Base-by-base conservation (phyloP, 2,113 vertebrate genomes). In the Etheostoma spectabile region DNA sequence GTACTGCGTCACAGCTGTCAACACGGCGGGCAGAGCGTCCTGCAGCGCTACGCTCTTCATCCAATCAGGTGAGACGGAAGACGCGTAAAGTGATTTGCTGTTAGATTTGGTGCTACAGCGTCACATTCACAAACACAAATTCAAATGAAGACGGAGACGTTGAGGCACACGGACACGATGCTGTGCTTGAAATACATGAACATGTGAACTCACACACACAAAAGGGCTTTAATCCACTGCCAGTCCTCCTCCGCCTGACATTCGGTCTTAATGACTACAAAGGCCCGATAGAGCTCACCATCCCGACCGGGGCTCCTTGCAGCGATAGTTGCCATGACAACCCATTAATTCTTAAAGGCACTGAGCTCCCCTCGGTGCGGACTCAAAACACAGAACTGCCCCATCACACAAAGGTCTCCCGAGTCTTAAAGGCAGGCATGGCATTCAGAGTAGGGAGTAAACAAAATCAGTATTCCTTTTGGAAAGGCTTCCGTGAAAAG, bases 1-100 rank as follows among this genome's bases (percentile, higher is more conserved):
- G 5, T 98, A 97, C 85, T 92, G 88, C 0, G 95, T 96, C 85
- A 96, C 94, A 0, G 97, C 97, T 10, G 93, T 92, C 90, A 97
- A 96, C 30, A 60, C 95, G n/a, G 93, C 94, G 64, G 97, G 97
- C 42, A 92, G 94, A 48, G 95, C 94, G 19, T 95, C 94, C 92
- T 97, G 96, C 90, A 94, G 91, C 0, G 96, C 96, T 51, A 89
- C 85, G 4, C 93, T 98, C 83, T 94, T 93, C 11, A 93, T 98
- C 89, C 95, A 94, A 74, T 95, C 96, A 87, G 97, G 97, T 95
- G 77, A 90, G 71, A 72, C 8, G 35, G 21, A 63, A 7, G 7
- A 24, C 8, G 1, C 15, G 8, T n/a, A 1, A 1, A 16, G 24
- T 19, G 53, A 35, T 46, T 24, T 8, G n/a, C 55, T 60, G 19